phyloP scores from a whole-genome alignment of 2,888 invertebrate species.

The Spilarctia lutea region DNA sequence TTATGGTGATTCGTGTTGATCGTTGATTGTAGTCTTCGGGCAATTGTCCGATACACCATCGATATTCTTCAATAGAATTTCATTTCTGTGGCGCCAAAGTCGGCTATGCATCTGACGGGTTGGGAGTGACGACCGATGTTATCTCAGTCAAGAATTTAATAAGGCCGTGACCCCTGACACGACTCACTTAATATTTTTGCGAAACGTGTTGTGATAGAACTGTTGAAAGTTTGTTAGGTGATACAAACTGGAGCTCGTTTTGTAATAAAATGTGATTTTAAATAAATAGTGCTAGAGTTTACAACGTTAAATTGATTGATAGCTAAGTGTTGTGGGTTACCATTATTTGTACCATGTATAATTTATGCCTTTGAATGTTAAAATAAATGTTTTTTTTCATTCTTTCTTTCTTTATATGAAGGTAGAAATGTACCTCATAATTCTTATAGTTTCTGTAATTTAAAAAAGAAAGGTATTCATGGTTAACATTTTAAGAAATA shows the following conservation, averaged over 20 bases:
- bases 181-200: conserved; percentile 47
- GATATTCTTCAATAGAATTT: conserved; percentile 70
- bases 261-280: not conserved
- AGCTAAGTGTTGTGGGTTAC: too few relatives aligned
- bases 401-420: too few relatives aligned
- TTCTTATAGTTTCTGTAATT: too few relatives aligned
- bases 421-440: too few relatives aligned
- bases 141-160: conserved; percentile 62
- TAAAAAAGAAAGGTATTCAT: too few relatives aligned
- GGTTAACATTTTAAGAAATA: too few relatives aligned
- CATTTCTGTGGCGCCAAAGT: conserved; percentile 54
- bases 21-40: conserved; percentile 49
- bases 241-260: conserved; percentile 1
- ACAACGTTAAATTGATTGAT: not conserved
- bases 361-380: too few relatives aligned
- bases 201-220: conserved; percentile 43
- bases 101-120: conserved; percentile 34
- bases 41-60: conserved; percentile 62
- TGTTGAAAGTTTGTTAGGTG: conserved; percentile 25
- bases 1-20: conserved; percentile 69
- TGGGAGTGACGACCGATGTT: conserved; percentile 57
- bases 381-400: too few relatives aligned
- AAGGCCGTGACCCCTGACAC: conserved; percentile 63
- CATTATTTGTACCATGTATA: too few relatives aligned
- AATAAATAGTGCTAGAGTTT: not conserved